phyloP scores from a whole-genome alignment of 2,113 vertebrate species.

The Cichladusa arquata region DNA sequence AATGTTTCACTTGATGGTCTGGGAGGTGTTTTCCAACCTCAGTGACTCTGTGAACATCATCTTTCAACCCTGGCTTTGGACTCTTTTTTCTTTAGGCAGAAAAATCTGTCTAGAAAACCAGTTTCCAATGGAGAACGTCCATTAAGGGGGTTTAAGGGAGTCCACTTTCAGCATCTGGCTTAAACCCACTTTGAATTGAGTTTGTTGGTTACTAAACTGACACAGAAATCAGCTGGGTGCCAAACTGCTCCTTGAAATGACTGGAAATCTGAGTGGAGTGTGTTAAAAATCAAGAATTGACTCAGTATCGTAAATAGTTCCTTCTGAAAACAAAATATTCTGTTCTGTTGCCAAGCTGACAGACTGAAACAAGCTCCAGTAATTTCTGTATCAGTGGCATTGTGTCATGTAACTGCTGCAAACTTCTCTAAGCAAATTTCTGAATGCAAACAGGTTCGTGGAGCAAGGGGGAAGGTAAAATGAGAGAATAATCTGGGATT shows the following conservation, averaged over 20 bases:
- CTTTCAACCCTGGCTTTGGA: neutral
- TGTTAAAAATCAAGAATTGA: neutral
- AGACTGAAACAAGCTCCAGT: neutral
- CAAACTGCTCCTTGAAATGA: neutral
- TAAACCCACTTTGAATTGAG: neutral
- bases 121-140: neutral
- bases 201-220: neutral
- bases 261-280: neutral
- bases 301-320: neutral
- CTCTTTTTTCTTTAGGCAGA: neutral
- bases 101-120: neutral
- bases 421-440: neutral
- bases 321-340: neutral
- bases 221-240: neutral
- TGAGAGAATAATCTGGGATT: slow-evolving; percentile 65
- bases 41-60: neutral
- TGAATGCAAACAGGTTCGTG: slow-evolving; percentile 2
- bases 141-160: neutral
- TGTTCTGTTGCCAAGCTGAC: neutral
- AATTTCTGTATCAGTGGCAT: neutral
- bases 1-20: neutral
- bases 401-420: neutral
- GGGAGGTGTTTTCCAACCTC: neutral
- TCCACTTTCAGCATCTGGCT: neutral
- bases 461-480: slow-evolving; percentile 43